These are phyloP conservation scores for Lamellibrachia columna DNA, from an alignment of 2,888 invertebrate genomes.

Conservation along the genomic window DNA sequence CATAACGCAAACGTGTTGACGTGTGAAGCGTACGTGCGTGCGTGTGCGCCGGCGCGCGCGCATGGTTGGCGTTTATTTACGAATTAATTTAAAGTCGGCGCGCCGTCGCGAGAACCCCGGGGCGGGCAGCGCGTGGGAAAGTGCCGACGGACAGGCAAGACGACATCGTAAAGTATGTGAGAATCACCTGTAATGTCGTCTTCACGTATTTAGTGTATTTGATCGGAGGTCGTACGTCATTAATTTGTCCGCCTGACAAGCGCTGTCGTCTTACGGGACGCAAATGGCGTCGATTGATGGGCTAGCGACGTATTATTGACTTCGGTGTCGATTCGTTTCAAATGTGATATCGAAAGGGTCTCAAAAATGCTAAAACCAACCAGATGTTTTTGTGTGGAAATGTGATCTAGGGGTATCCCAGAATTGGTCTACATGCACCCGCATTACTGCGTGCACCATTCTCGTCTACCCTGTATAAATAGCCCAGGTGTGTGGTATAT, in stretches of 20 bases:
- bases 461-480: not conserved
- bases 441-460: not conserved
- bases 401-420: too few species aligned
- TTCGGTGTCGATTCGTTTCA: not conserved
- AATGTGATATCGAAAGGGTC: not conserved
- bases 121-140: not conserved
- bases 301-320: not conserved
- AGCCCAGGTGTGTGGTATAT: too few species aligned
- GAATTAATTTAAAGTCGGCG: slow-evolving; percentile 1
- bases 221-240: not conserved
- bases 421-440: not conserved
- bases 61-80: not conserved
- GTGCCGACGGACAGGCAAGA: not conserved
- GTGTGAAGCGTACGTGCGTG: not conserved
- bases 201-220: not conserved
- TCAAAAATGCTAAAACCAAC: not conserved
- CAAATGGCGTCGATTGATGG: not conserved
- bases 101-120: not conserved
- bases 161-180: not conserved
- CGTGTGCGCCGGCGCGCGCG: not conserved
- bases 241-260: not conserved
- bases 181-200: not conserved
- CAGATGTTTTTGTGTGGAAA: not conserved
- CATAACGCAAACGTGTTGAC: not conserved
- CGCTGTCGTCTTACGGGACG: not conserved